A percentile compares a stretch with the other conserved stretches of the same genome.
Evolutionary conservation across 1,140 invertebrate species (phyloP).

Genomic region (Phortica variegata): DNA sequence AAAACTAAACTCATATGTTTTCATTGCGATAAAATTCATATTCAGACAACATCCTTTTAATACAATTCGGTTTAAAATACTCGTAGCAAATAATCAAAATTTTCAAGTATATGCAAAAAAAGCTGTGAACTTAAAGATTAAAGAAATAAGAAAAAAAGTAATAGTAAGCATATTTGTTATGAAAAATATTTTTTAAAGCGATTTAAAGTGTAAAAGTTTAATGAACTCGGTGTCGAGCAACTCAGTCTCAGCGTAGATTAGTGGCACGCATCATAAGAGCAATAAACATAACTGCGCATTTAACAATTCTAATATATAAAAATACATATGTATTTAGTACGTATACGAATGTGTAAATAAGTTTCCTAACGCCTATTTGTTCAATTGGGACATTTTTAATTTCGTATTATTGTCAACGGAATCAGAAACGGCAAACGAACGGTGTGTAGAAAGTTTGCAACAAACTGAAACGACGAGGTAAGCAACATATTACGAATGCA

Average conservation of each 20-base stretch:
- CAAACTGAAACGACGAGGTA: background rate
- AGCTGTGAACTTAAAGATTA: conserved; percentile 10
- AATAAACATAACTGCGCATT: conserved; percentile 28
- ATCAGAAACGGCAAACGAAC: background rate
- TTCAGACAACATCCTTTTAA: conserved; percentile 10
- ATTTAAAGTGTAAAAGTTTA: background rate
- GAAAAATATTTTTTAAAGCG: background rate
- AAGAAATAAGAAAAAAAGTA: conserved; percentile 12
- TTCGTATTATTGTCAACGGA: no score
- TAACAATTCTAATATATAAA: conserved; percentile 14
- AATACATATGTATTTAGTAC: conserved; percentile 14
- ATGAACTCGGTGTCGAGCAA: conserved; percentile 10
- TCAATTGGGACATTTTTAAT: no score
- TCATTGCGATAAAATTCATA: background rate
- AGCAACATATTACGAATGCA: no score
- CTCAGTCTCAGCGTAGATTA: conserved; percentile 32
- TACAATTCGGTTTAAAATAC: conserved; percentile 19
- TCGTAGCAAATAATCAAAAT: conserved; percentile 5
- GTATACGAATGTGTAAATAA: conserved; percentile 1
- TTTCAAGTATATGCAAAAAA: conserved; percentile 9
- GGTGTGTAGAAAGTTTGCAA: conserved; percentile 2
- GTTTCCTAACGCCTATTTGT: no score
- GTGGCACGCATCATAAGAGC: conserved; percentile 14
- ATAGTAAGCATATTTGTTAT: conserved; percentile 27
- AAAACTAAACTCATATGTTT: conserved; percentile 6